Evolutionary conservation across 92 coral and sea anemone species (phyloP).

Genomic region (Plumapathes pennacea): DNA sequence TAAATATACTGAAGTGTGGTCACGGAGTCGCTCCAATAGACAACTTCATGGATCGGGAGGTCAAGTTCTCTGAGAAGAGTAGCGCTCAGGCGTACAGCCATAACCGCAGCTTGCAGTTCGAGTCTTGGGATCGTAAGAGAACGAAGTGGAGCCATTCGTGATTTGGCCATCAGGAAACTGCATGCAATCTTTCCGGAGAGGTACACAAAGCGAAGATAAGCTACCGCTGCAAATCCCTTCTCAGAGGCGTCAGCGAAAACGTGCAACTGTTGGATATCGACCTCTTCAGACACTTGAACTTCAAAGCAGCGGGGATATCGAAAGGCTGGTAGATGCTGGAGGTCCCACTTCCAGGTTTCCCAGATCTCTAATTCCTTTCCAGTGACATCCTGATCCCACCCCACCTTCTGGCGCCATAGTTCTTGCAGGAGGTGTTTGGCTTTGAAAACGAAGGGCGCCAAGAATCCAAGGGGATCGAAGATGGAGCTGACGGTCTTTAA

Average conservation of each 20-base stretch:
- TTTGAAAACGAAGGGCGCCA: conserved; percentile 47
- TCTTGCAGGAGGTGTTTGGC: conserved; percentile 58
- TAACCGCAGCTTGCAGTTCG: conserved; percentile 67
- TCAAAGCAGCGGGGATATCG: conserved; percentile 29
- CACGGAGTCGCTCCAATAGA: conserved; percentile 58
- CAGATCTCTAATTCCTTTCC: conserved; percentile 32
- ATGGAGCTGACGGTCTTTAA: conserved; percentile 37
- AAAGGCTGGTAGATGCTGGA: conserved; percentile 9
- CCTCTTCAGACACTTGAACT: conserved; percentile 19
- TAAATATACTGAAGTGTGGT: conserved; percentile 49
- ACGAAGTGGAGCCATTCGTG: conserved; percentile 57
- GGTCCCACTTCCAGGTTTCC: conserved; percentile 35
- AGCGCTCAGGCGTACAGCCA: conserved; percentile 37
- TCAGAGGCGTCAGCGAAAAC: conserved; percentile 47
- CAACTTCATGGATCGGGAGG: conserved; percentile 22
- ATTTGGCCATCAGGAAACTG: conserved; percentile 61
- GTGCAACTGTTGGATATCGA: conserved; percentile 33
- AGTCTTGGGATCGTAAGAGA: conserved; percentile 53
- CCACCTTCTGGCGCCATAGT: conserved; percentile 31
- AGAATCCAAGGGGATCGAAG: conserved; percentile 53
- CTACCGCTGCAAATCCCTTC: conserved; percentile 46
- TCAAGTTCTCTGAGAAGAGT: conserved; percentile 46
- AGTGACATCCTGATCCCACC: conserved; percentile 45
- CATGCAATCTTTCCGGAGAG: conserved; percentile 41
- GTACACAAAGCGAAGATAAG: conserved; percentile 45